Base-by-base conservation (phyloP, 1,140 invertebrate species). In the Saccostrea glomerata region DNA sequence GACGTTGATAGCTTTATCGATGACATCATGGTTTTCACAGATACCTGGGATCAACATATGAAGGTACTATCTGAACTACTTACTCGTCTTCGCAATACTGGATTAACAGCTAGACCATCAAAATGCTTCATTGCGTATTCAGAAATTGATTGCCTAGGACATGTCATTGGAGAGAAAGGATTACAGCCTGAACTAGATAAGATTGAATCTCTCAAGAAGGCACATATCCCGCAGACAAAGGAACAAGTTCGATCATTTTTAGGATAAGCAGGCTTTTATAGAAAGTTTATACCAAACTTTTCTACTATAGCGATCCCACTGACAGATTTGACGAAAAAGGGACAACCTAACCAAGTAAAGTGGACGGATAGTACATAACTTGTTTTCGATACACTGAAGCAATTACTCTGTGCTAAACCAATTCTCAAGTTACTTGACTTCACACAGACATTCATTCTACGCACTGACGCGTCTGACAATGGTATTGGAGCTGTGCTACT, bases 261-360 rank as follows among this genome's bases (percentile, higher is more conserved):
- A 9, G 95, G 95, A 0, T 92, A 96, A 83, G 92, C 94, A 1
- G 92, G 93, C 36, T 96, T 95, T 90, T 96, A 96, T 90, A 89
- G 92, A 1, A 93, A 92, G 85, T 96, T 96, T 88, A 58, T n/a
- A n/a, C n/a, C n/a, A n/a, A n/a, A n/a, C n/a, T n/a, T n/a, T n/a
- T n/a, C n/a, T n/a, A n/a, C n/a, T 1, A 88, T 94, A 13, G 90
- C 93, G 30, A 58, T 87, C 11, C 95, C 94, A 15, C 91, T 95
- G 4, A 87, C 84, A 9, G 87, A 88, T 85, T 30, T 90, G 13
- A 87, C 88, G 13, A 87, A 77, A 40, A 90, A 90, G 30, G 82
- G 82, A 12, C 66, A 84, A 63, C 85, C 88, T 40, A 89, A 83
- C 23, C 60, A 70, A 17, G 85, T 85, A 12, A 25, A 25, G 9